Evolutionary conservation across 1,140 invertebrate genomes (phyloP).

Genomic region (Euwallacea similis): DNA sequence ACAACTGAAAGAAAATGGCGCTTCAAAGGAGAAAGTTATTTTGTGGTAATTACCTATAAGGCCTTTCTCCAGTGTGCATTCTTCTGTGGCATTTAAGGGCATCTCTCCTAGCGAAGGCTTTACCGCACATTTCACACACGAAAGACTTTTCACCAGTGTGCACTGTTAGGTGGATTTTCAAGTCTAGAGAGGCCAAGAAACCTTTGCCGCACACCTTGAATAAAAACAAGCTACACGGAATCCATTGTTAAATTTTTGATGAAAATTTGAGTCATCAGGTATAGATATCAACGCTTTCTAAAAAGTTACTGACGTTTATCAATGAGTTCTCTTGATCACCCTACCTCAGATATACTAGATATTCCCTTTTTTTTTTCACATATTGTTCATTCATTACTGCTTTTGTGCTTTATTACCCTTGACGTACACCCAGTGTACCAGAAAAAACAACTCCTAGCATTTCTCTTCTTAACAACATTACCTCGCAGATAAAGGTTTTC

Average conservation of each 20-base stretch:
- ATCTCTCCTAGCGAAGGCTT: conserved; percentile 70
- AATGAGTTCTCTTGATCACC: conserved; percentile 37
- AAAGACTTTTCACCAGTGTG: conserved; percentile 74
- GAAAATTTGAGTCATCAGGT: not conserved
- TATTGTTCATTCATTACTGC: no score
- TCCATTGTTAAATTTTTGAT: no score
- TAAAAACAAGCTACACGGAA: conserved; percentile 40
- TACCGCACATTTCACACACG: conserved; percentile 66
- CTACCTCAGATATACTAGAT: conserved; percentile 41
- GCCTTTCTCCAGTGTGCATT: conserved; percentile 67
- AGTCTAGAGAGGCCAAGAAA: conserved; percentile 62
- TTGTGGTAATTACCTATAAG: conserved; percentile 6
- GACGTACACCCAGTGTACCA: no score
- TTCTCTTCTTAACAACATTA: conserved; percentile 38
- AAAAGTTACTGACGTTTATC: conserved; percentile 63
- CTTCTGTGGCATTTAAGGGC: conserved; percentile 69
- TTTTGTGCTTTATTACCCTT: no score
- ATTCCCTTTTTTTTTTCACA: no score
- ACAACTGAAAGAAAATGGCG: conserved; percentile 51
- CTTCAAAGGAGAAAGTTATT: not conserved
- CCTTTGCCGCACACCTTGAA: conserved; percentile 64
- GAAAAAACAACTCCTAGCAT: no score
- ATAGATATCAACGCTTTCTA: not conserved
- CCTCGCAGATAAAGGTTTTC: conserved; percentile 68
- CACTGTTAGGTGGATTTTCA: conserved; percentile 66